phyloP scores from a whole-genome alignment of 2,888 invertebrate genomes.

The Atethmia centrago region DNA sequence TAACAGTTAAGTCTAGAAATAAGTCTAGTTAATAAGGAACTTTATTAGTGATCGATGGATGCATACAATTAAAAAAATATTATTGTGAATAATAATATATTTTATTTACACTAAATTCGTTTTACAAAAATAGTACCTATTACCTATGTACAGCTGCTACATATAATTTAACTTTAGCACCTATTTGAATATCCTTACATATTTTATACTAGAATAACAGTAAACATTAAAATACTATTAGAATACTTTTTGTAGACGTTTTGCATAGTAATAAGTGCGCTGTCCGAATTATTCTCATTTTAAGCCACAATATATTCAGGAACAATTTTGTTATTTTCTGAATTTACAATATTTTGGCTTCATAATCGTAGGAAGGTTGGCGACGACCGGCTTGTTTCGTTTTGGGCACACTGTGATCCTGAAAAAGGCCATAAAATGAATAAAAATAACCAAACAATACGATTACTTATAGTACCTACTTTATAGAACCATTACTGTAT shows the following conservation, averaged over 20 bases:
- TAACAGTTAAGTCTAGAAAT: too few species aligned
- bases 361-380: slow-evolving; percentile 90
- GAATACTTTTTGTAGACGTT: slow-evolving; percentile 71
- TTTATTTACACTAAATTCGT: slow-evolving; percentile 47
- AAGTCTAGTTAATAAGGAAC: too few species aligned
- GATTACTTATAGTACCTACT: not conserved
- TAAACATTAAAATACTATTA: slow-evolving; percentile 76
- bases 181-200: slow-evolving; percentile 23
- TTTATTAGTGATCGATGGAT: too few species aligned
- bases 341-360: slow-evolving; percentile 86
- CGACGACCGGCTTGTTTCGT: slow-evolving; percentile 91
- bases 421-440: slow-evolving; percentile 73
- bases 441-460: slow-evolving; percentile 1
- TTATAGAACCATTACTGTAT: not conserved
- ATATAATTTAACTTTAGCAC: slow-evolving; percentile 26
- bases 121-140: slow-evolving; percentile 38
- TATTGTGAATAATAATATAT: slow-evolving; percentile 18
- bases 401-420: slow-evolving; percentile 93
- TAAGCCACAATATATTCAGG: not conserved
- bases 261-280: slow-evolving; percentile 69
- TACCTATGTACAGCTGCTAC: slow-evolving; percentile 28
- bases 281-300: slow-evolving; percentile 46
- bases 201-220: slow-evolving; percentile 43
- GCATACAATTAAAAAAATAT: not conserved
- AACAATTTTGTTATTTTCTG: slow-evolving; percentile 62